A percentile compares a stretch with the other conserved stretches of the same genome.
These are phyloP conservation scores for Chromobotia macracanthus DNA, from an alignment of 2,797 vertebrate species.

Conservation along the genomic window DNA sequence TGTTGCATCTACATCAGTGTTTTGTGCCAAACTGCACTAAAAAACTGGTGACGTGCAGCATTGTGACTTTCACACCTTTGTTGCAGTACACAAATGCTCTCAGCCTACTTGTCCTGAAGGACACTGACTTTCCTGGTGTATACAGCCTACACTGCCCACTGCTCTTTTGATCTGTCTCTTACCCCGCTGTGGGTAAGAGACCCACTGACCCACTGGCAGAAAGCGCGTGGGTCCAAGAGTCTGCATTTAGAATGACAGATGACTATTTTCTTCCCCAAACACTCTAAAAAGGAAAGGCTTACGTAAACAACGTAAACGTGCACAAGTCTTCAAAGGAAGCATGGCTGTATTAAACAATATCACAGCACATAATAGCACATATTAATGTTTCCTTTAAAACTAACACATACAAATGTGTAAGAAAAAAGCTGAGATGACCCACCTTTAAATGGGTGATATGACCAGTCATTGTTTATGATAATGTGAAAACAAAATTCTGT, in stretches of 20 bases:
- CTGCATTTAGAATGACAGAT: constrained; percentile 76
- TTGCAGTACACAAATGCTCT: constrained; percentile 59
- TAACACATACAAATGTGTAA: not conserved
- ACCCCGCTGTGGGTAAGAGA: constrained; percentile 69
- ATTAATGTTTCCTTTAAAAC: not conserved
- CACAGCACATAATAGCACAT: not conserved
- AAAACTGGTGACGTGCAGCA: constrained; percentile 71
- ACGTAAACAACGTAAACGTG: constrained; percentile 66
- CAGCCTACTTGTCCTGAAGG: constrained; percentile 75
- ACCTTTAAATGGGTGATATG: not conserved
- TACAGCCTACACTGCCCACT: constrained; percentile 68
- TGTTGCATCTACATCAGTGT: constrained; percentile 66
- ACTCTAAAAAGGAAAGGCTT: constrained; percentile 61
- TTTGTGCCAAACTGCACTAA: constrained; percentile 67
- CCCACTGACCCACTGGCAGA: constrained; percentile 84
- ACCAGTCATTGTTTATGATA: not conserved
- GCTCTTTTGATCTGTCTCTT: constrained; percentile 49
- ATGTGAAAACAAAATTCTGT: not conserved
- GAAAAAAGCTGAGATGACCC: constrained; percentile 1
- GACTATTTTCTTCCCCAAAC: constrained; percentile 75
- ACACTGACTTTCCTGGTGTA: constrained; percentile 73
- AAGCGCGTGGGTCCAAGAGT: constrained; percentile 73
- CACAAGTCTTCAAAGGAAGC: constrained; percentile 32
- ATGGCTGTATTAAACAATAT: constrained; percentile 13
- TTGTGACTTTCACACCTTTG: constrained; percentile 72